Evolutionary conservation across 2,797 vertebrate genomes (phyloP), one percentile per base, ranked within the genome.

Genomic region (Otus scops): DNA sequence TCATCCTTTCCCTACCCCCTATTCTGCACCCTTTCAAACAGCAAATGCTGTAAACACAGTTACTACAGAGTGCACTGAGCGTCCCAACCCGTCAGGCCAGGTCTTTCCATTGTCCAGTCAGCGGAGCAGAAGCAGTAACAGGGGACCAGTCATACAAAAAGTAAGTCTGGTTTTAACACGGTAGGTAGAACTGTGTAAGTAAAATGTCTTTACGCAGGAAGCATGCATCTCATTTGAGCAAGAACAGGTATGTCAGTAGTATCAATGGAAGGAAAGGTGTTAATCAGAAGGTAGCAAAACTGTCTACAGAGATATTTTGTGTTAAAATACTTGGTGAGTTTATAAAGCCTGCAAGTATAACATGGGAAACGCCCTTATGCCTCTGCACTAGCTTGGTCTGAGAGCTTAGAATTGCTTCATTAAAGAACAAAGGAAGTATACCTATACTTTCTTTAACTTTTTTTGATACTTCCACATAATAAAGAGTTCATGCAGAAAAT

Each of bases 1-100:
- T 95, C 99, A 99, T 97, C 99, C 99, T 57, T 99, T 99, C 87
- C 99, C 99, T 50, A 76, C 98, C 13, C 97, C 99, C 3, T 99
- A 99, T 41, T 97, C 98, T 11, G 97, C 98, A 24, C 98, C 99
- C 12, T 98, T 99, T 85, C 99, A 99, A 96, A 13, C 98, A 77
- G 94, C 99, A 8, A 98, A 97, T 68, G 97, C 99, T 92, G 98
- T 99, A 17, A 99, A 97, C 96, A 84, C 99, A 5, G 97, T 99
- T 13, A 98, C 98, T 13, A 51, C 98, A 56, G 99, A 99, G 15
- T 99, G 99, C 81, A 34, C 97, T 6, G 99, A 99, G 81, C 98
- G 99, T 61, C 97, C 98, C 27, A 96, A 93, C 78, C 98, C 98
- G 0, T 97, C 98, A 3, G 98, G 98, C n/a, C 98, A 99, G 80